A percentile compares a stretch with the other conserved stretches of the same genome.
Conservation (phyloP, 2,888 invertebrate species). For the Nymphalis c-album region DNA sequence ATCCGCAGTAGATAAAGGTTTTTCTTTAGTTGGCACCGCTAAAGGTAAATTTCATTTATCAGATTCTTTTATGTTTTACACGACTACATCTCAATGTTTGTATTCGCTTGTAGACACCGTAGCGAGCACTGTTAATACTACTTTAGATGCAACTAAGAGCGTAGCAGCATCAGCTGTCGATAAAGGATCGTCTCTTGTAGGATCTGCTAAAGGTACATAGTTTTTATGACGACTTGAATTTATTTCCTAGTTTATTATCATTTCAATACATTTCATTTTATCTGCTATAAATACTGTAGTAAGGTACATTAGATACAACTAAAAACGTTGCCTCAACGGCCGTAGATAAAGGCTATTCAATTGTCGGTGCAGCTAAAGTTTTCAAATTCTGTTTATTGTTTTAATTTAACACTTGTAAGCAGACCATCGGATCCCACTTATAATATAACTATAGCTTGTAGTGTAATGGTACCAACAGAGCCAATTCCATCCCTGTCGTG, state of each 20-base stretch:
- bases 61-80: neutral
- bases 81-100: neutral
- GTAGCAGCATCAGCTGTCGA: slow-evolving; percentile 48
- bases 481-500: too few species aligned
- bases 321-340: slow-evolving; percentile 72
- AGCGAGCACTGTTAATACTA: slow-evolving; percentile 49
- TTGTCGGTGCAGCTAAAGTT: slow-evolving; percentile 56
- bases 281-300: slow-evolving; percentile 39
- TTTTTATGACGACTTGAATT: neutral
- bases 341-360: slow-evolving; percentile 59
- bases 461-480: too few species aligned
- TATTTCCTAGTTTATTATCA: neutral
- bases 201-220: slow-evolving; percentile 43
- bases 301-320: slow-evolving; percentile 63
- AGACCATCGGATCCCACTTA: too few species aligned
- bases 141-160: slow-evolving; percentile 51
- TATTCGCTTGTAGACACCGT: slow-evolving; percentile 39
- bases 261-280: too few species aligned
- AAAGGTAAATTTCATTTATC: slow-evolving; percentile 47
- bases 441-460: too few species aligned
- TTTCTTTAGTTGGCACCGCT: slow-evolving; percentile 51
- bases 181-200: slow-evolving; percentile 51
- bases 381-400: slow-evolving; percentile 15
- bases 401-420: neutral
- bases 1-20: slow-evolving; percentile 55